These are phyloP conservation scores for Pectinophora gossypiella DNA, from an alignment of 1,140 invertebrate genomes.

Conservation along the genomic window DNA sequence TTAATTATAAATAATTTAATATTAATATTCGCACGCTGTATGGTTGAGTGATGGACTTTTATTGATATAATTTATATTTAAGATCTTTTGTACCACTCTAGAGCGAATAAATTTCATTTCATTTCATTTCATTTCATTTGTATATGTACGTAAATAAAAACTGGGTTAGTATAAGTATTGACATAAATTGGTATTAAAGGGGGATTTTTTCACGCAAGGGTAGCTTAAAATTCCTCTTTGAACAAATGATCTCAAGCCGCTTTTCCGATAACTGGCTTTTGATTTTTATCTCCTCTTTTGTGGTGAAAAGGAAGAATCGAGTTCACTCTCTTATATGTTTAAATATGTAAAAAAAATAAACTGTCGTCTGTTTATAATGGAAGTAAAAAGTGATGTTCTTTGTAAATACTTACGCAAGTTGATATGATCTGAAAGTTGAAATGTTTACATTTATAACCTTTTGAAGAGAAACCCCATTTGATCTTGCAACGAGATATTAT, in stretches of 20 bases:
- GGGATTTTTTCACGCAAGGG: background rate
- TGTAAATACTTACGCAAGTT: too few species aligned
- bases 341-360: too few species aligned
- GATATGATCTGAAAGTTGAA: too few species aligned
- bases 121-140: background rate
- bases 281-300: conserved; percentile 25
- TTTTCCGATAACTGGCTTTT: conserved; percentile 16
- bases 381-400: too few species aligned
- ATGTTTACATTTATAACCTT: conserved; percentile 15
- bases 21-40: too few species aligned
- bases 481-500: background rate
- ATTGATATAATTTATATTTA: too few species aligned
- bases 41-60: too few species aligned
- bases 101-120: background rate
- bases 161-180: background rate
- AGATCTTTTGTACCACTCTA: too few species aligned
- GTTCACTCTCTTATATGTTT: too few species aligned
- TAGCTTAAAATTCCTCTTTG: conserved; percentile 1
- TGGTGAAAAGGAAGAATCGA: conserved; percentile 6
- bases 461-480: conserved; percentile 10
- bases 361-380: too few species aligned
- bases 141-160: background rate
- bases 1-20: too few species aligned
- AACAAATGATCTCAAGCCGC: conserved; percentile 13
- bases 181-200: background rate